Conservation (phyloP, 2,888 invertebrate species). For the Callyntrura guangdongensis region DNA sequence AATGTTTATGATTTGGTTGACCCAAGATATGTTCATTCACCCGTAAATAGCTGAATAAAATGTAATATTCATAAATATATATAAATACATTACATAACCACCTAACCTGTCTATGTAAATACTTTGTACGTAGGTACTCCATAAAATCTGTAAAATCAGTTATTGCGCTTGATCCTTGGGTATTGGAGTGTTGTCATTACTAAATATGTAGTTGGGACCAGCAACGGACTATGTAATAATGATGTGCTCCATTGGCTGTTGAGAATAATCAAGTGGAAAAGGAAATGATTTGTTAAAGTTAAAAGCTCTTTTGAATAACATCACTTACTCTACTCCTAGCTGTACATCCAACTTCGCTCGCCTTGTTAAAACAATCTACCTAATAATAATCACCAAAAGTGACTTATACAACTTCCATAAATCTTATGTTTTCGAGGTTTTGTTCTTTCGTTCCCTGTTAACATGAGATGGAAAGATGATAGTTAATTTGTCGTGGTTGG, state of each 20-base stretch:
- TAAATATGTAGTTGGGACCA: not conserved
- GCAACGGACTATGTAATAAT: not conserved
- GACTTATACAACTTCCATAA: constrained; percentile 39
- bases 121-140: too few relatives aligned
- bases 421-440: not conserved
- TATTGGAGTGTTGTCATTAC: not conserved
- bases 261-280: constrained; percentile 63
- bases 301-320: not conserved
- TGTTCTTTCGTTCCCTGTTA: not conserved
- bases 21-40: not conserved
- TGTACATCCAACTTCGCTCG: not conserved
- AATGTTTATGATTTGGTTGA: not conserved
- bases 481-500: not conserved
- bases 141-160: not conserved
- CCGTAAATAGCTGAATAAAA: too few relatives aligned
- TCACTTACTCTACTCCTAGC: not conserved
- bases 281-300: constrained; percentile 76
- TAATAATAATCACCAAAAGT: constrained; percentile 11
- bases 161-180: not conserved
- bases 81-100: too few relatives aligned
- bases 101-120: too few relatives aligned
- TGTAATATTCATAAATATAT: too few relatives aligned
- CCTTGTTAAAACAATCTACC: constrained; percentile 3
- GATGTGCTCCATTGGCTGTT: constrained; percentile 56
- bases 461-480: not conserved